Conservation (phyloP, 2,797 vertebrate species). For the Fistularia tabacaria region DNA sequence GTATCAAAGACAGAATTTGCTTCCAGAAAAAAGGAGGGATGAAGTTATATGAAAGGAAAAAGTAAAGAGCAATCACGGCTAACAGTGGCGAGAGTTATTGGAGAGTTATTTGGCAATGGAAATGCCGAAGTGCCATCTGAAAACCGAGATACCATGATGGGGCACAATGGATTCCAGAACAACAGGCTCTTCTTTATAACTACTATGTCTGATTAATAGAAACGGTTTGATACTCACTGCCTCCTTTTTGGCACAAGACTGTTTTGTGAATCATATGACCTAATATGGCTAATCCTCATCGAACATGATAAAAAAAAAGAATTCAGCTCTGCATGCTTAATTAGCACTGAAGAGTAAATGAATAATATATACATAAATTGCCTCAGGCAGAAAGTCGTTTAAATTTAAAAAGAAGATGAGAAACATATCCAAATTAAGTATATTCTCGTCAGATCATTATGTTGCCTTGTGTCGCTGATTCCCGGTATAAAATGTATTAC, state of each 20-base stretch:
- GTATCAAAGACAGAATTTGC: no score
- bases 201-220: slow-evolving; percentile 18
- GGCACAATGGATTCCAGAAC: slow-evolving; percentile 20
- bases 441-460: neutral
- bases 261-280: slow-evolving; percentile 8
- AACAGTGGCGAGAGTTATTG: no score
- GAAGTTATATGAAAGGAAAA: no score
- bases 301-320: slow-evolving; percentile 37
- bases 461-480: no score
- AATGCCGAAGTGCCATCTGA: no score
- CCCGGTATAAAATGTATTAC: no score
- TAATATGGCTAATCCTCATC: slow-evolving; percentile 35
- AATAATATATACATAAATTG: slow-evolving; percentile 30
- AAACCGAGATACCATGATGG: no score
- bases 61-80: no score
- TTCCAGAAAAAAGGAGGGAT: no score
- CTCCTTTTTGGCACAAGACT: slow-evolving; percentile 10
- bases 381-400: slow-evolving; percentile 38
- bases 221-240: neutral
- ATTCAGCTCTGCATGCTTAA: slow-evolving; percentile 30
- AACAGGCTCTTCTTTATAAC: slow-evolving; percentile 18
- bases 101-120: no score
- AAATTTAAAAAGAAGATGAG: slow-evolving; percentile 8
- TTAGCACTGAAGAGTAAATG: slow-evolving; percentile 23
- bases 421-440: slow-evolving; percentile 3